Conservation (phyloP, 2,113 vertebrate genomes). For the Odontesthes bonariensis region DNA sequence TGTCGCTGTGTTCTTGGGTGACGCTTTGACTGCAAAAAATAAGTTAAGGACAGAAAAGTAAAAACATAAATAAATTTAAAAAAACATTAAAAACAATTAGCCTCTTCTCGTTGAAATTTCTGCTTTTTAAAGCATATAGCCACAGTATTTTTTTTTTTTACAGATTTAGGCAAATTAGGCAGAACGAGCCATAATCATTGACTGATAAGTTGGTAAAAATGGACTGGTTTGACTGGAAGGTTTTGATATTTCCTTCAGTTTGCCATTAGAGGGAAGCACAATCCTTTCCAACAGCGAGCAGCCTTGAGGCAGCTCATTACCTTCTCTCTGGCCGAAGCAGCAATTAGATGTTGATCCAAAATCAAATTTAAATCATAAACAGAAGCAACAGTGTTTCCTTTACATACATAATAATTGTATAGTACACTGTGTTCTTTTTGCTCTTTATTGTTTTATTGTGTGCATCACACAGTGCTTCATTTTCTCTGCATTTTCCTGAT, state of each 20-base stretch:
- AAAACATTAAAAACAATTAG: neutral
- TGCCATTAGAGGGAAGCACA: slow-evolving; percentile 33
- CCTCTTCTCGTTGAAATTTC: too few species aligned
- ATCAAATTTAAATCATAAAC: slow-evolving; percentile 19
- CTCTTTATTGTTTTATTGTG: neutral
- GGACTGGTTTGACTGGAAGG: neutral
- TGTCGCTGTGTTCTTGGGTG: neutral
- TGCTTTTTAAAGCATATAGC: too few species aligned
- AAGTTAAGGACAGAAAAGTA: too few species aligned
- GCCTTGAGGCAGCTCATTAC: slow-evolving; percentile 22
- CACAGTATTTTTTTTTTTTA: too few species aligned
- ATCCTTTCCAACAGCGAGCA: slow-evolving; percentile 13
- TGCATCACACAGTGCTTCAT: too few species aligned
- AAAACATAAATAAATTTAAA: neutral
- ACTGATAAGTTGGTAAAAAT: neutral
- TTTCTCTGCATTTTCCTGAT: too few species aligned
- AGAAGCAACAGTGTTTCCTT: slow-evolving; percentile 11
- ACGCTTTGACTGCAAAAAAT: neutral
- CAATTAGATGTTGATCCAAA: neutral
- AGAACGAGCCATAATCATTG: neutral
- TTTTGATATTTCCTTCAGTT: slow-evolving; percentile 9
- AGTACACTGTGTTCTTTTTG: neutral
- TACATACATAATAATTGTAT: neutral
- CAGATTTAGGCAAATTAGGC: too few species aligned
- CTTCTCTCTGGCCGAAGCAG: slow-evolving; percentile 24